phyloP scores from a whole-genome alignment of 2,888 invertebrate genomes.

The Volucella inflata region DNA sequence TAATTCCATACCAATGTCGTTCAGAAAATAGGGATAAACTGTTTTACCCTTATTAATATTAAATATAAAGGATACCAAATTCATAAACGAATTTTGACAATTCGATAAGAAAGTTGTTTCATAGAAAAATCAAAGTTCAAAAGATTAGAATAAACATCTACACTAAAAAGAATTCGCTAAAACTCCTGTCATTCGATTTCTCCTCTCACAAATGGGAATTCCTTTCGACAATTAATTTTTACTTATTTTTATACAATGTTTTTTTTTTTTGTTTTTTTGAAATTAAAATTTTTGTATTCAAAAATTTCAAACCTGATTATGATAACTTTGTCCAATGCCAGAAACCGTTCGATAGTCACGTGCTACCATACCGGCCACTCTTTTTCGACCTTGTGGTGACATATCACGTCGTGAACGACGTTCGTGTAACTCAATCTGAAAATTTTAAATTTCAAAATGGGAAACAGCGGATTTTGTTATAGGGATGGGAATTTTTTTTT shows the following conservation, averaged over 20 bases:
- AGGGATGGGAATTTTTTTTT: not conserved
- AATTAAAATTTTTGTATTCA: slow-evolving; percentile 22
- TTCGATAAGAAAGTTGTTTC: no score
- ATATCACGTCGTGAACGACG: slow-evolving; percentile 92
- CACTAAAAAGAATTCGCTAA: not conserved
- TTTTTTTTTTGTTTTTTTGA: slow-evolving; percentile 29
- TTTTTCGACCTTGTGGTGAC: slow-evolving; percentile 90
- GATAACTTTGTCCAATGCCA: slow-evolving; percentile 84
- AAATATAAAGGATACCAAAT: no score
- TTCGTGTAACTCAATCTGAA: slow-evolving; percentile 86
- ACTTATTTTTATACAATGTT: not conserved
- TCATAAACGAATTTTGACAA: no score
- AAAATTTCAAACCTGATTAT: slow-evolving; percentile 83
- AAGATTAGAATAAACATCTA: no score
- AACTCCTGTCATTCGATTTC: slow-evolving; percentile 44
- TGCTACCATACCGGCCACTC: slow-evolving; percentile 88
- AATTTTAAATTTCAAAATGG: slow-evolving; percentile 56
- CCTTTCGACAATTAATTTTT: slow-evolving; percentile 10
- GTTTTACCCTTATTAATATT: no score
- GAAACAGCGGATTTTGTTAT: slow-evolving; percentile 48
- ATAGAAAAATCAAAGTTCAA: no score
- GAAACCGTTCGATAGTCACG: slow-evolving; percentile 85
- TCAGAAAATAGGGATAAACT: no score
- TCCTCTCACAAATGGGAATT: not conserved
- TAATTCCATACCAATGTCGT: no score